These are phyloP conservation scores for Lerista edwardsae DNA, from an alignment of 2,797 vertebrate genomes.

Conservation along the genomic window DNA sequence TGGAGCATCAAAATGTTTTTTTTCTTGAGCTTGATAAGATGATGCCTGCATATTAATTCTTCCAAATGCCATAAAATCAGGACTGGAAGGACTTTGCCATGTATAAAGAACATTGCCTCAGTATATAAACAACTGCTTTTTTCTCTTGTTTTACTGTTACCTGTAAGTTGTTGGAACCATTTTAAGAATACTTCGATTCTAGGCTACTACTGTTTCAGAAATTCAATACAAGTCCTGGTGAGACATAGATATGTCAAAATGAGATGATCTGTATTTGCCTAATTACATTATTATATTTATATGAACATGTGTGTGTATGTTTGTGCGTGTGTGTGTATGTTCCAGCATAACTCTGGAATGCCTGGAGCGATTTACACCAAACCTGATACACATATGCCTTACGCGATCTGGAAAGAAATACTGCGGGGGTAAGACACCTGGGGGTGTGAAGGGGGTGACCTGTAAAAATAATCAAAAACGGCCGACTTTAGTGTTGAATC, in stretches of 20 bases:
- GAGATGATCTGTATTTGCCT: too few species aligned
- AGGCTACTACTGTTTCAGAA: constrained; percentile 29
- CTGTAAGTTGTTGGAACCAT: constrained; percentile 16
- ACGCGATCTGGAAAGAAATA: too few species aligned
- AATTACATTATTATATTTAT: too few species aligned
- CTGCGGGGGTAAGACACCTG: too few species aligned
- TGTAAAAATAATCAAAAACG: too few species aligned
- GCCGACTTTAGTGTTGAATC: too few species aligned
- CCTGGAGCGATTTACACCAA: too few species aligned
- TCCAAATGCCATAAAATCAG: not conserved
- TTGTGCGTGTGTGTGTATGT: too few species aligned
- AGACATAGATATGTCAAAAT: constrained; percentile 39
- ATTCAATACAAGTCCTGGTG: constrained; percentile 40
- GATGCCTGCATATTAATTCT: not conserved
- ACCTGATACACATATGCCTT: too few species aligned
- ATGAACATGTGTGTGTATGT: too few species aligned
- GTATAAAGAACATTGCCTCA: constrained; percentile 11
- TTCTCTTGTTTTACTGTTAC: constrained; percentile 28
- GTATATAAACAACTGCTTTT: not conserved
- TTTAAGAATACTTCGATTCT: not conserved
- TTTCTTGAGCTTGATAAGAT: not conserved
- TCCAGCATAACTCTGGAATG: too few species aligned
- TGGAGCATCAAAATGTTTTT: accelerated
- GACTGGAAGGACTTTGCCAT: not conserved
- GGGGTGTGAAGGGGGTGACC: too few species aligned